Percentiles rank a stretch among this genome's conserved stretches.
Evolutionary conservation across 2,888 invertebrate species (phyloP).

Genomic region (Rhorus exstirpatorius): DNA sequence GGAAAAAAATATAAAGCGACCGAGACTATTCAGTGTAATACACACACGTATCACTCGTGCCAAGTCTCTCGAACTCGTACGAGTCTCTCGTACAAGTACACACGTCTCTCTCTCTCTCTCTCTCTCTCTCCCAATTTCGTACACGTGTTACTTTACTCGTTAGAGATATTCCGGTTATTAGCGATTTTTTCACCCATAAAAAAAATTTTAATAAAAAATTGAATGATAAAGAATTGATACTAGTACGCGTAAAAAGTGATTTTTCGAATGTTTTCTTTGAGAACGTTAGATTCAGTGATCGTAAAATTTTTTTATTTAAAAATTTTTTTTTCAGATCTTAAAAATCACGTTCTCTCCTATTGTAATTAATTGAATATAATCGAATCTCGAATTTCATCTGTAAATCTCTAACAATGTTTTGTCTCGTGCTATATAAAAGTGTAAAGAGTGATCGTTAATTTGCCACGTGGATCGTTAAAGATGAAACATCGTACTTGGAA

Average conservation of each 20-base stretch:
- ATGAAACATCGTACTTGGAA: background rate
- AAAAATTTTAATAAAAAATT: too few species aligned
- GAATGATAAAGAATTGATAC: too few species aligned
- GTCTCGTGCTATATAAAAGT: background rate
- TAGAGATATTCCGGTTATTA: background rate
- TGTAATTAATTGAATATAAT: too few species aligned
- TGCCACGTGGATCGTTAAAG: background rate
- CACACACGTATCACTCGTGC: conserved; percentile 53
- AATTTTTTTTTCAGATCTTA: too few species aligned
- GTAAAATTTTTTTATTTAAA: background rate
- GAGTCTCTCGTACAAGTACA: conserved; percentile 42
- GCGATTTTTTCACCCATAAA: too few species aligned
- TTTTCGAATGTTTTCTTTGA: background rate
- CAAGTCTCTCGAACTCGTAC: conserved; percentile 56
- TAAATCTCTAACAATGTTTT: background rate
- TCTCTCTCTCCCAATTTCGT: conserved; percentile 15
- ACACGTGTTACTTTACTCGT: conserved; percentile 38
- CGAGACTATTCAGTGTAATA: conserved; percentile 56
- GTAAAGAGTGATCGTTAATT: background rate
- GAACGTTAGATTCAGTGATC: conserved; percentile 6
- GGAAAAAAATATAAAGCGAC: conserved; percentile 6
- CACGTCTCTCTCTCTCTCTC: conserved; percentile 14
- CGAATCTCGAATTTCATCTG: too few species aligned
- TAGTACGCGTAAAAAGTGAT: too few species aligned
- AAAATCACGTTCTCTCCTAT: too few species aligned